These are phyloP conservation scores for Paragorgia papillata DNA, from an alignment of 92 coral and sea anemone genomes.

Conservation along the genomic window DNA sequence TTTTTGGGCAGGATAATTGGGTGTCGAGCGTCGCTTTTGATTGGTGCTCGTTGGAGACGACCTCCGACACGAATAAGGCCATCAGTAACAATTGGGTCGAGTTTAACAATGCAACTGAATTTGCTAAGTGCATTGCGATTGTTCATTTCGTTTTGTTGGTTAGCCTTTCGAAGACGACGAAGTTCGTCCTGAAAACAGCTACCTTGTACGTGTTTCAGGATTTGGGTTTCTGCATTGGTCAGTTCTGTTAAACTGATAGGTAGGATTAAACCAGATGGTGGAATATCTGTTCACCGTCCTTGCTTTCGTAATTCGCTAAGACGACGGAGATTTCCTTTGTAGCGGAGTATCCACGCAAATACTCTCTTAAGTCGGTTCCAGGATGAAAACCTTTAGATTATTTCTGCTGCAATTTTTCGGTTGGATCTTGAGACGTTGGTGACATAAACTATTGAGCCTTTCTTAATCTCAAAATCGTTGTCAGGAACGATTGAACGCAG, in stretches of 20 bases:
- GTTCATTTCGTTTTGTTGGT: neutral
- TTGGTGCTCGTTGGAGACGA: slow-evolving; percentile 26
- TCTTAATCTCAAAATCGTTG: slow-evolving; percentile 64
- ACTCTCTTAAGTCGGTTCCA: slow-evolving; percentile 39
- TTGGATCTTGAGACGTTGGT: neutral
- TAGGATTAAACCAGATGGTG: slow-evolving; percentile 6
- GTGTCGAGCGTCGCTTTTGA: slow-evolving; percentile 44
- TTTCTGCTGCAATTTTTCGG: too few species aligned
- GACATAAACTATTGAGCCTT: slow-evolving; percentile 31
- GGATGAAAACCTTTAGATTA: slow-evolving; percentile 43
- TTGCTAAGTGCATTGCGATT: slow-evolving; percentile 21
- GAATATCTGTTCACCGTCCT: slow-evolving; percentile 1
- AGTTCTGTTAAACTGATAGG: slow-evolving; percentile 55
- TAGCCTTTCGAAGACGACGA: slow-evolving; percentile 9
- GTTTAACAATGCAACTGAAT: slow-evolving; percentile 44
- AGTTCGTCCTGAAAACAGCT: slow-evolving; percentile 51
- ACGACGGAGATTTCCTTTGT: slow-evolving; percentile 13
- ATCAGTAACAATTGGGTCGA: slow-evolving; percentile 48
- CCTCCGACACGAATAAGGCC: slow-evolving; percentile 64
- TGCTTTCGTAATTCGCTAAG: slow-evolving; percentile 37
- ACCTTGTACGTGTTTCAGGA: slow-evolving; percentile 48
- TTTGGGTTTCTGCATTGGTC: slow-evolving; percentile 47
- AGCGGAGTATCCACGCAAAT: slow-evolving; percentile 50
- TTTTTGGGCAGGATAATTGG: slow-evolving; percentile 45
- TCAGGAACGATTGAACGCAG: slow-evolving; percentile 15